Evolutionary conservation across 92 coral and sea anemone genomes (phyloP).

Genomic region (Zoanthus solanderi): DNA sequence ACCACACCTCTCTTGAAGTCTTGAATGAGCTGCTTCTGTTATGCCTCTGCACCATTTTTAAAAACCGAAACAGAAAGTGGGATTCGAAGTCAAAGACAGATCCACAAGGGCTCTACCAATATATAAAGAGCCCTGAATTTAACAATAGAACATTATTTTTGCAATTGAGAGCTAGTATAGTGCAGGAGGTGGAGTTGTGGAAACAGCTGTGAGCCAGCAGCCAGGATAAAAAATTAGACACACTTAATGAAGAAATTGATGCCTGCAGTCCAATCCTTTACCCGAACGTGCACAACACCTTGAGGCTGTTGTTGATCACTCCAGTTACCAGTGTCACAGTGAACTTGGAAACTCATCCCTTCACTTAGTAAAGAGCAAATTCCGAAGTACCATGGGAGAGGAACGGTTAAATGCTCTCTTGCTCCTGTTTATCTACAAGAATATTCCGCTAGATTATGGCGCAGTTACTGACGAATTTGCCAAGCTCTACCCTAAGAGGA

Average conservation of each 20-base stretch:
- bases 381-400: constrained; percentile 19
- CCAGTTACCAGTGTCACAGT: constrained; percentile 58
- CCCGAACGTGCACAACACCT: constrained; percentile 45
- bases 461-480: constrained; percentile 19
- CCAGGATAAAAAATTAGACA: constrained; percentile 26
- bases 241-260: constrained; percentile 34
- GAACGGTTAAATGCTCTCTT: background rate
- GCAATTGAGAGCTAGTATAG: constrained; percentile 45
- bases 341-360: constrained; percentile 18
- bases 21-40: constrained; percentile 58
- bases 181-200: constrained; percentile 46
- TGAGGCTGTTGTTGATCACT: constrained; percentile 39
- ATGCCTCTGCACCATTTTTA: constrained; percentile 57
- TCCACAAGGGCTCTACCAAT: constrained; percentile 50
- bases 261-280: constrained; percentile 50
- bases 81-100: constrained; percentile 68
- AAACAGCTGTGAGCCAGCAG: constrained; percentile 50
- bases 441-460: constrained; percentile 6
- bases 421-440: constrained; percentile 14
- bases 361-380: constrained; percentile 1
- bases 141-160: constrained; percentile 50
- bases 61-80: constrained; percentile 52
- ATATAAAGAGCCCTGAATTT: no score
- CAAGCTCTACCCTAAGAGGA: background rate
- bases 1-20: constrained; percentile 69